Evolutionary conservation across 2,888 invertebrate species (phyloP).

Genomic region (Gasteruption jaculator): DNA sequence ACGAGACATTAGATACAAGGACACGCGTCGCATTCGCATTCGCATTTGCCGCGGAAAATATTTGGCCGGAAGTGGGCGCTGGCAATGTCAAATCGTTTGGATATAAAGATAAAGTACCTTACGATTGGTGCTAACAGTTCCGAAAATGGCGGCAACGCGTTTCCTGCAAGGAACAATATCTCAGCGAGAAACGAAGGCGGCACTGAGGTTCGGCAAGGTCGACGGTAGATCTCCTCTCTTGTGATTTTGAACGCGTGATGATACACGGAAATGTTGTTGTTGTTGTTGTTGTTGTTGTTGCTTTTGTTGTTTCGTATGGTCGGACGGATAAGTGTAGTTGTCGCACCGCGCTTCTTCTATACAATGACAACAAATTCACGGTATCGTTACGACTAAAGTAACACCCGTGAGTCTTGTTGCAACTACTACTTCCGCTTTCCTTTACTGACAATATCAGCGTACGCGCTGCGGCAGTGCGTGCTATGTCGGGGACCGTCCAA

Average conservation of each 20-base stretch:
- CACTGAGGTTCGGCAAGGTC: too few relatives aligned
- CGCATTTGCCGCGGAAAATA: too few relatives aligned
- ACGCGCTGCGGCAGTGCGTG: constrained; percentile 60
- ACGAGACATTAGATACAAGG: too few relatives aligned
- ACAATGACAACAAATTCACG: constrained; percentile 32
- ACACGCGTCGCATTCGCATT: too few relatives aligned
- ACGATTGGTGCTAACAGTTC: constrained; percentile 52
- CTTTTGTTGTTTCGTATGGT: constrained; percentile 40
- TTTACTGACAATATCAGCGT: constrained; percentile 46
- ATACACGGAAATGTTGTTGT: too few relatives aligned
- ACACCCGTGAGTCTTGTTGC: constrained; percentile 26
- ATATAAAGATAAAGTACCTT: constrained; percentile 31
- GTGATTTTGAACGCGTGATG: too few relatives aligned
- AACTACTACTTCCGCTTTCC: constrained; percentile 32
- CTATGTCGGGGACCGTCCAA: constrained; percentile 68
- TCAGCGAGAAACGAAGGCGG: too few relatives aligned
- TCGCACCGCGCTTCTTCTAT: constrained; percentile 39
- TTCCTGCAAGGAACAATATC: constrained; percentile 31
- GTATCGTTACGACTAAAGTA: constrained; percentile 27
- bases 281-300: too few relatives aligned
- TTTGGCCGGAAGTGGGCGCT: too few relatives aligned
- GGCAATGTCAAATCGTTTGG: too few relatives aligned
- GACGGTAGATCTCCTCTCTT: too few relatives aligned
- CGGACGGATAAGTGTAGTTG: constrained; percentile 44
- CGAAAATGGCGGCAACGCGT: constrained; percentile 45